phyloP scores from a whole-genome alignment of 1,140 invertebrate species.

The Achatina immaculata region DNA sequence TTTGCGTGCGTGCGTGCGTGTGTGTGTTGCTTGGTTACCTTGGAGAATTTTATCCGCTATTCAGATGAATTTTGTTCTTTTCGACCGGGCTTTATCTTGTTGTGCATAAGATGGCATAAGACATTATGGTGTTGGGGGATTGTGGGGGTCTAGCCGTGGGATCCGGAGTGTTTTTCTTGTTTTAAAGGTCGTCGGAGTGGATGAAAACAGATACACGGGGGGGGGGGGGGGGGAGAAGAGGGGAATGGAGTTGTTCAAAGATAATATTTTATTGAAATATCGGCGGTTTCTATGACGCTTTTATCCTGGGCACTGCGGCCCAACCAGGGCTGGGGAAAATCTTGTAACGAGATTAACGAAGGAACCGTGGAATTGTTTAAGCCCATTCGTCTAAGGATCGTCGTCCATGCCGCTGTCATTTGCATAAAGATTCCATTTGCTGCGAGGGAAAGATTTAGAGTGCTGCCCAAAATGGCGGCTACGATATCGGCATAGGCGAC shows the following conservation, averaged over 20 bases:
- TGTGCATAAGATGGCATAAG: no score
- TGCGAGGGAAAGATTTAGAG: neutral
- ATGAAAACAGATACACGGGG: neutral
- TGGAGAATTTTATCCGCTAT: no score
- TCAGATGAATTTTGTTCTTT: no score
- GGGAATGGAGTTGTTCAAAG: neutral
- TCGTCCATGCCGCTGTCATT: conserved; percentile 5
- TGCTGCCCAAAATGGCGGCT: conserved; percentile 21
- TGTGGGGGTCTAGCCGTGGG: no score
- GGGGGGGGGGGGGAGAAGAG: neutral
- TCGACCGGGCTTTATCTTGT: no score
- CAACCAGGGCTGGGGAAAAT: neutral
- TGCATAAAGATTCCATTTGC: conserved; percentile 34
- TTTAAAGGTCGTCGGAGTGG: neutral
- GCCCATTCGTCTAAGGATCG: conserved; percentile 4
- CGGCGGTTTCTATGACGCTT: conserved; percentile 20
- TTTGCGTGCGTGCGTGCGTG: no score
- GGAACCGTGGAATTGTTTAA: neutral
- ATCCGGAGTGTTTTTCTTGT: no score
- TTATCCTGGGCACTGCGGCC: neutral
- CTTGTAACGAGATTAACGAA: conserved; percentile 21
- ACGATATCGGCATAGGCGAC: neutral
- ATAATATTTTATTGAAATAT: conserved; percentile 26
- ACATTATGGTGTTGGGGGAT: no score
- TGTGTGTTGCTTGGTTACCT: no score